phyloP scores from a whole-genome alignment of 2,888 invertebrate species.

The Agapostemon virescens region DNA sequence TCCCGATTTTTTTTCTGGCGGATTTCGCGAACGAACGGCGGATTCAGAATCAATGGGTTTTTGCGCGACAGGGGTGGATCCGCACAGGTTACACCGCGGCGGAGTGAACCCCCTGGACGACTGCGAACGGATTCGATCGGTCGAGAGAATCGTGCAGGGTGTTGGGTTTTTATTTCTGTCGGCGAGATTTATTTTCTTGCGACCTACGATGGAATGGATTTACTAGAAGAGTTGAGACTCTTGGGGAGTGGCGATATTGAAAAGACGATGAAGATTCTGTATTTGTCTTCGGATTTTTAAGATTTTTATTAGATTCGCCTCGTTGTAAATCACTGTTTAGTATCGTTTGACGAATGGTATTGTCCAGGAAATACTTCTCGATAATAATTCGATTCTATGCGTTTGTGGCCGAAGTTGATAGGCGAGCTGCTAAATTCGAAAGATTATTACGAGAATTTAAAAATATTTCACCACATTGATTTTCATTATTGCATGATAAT shows the following conservation, averaged over 20 bases:
- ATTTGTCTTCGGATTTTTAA: neutral
- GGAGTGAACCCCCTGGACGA: neutral
- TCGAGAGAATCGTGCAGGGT: neutral
- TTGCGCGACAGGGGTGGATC: neutral
- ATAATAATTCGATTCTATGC: too few species aligned
- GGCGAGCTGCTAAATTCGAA: too few species aligned
- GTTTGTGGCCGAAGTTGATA: too few species aligned
- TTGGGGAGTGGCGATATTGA: neutral
- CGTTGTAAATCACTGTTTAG: neutral
- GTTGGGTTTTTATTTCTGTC: neutral
- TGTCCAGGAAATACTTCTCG: too few species aligned
- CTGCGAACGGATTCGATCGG: neutral
- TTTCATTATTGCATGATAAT: too few species aligned
- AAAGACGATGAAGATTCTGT: neutral
- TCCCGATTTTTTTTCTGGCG: neutral
- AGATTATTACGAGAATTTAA: too few species aligned
- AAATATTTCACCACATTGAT: too few species aligned
- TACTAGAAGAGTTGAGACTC: neutral
- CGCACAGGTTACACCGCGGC: neutral
- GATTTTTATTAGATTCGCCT: neutral
- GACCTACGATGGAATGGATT: neutral
- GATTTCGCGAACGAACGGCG: slow-evolving; percentile 3
- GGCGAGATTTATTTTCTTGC: neutral
- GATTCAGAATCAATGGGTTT: slow-evolving; percentile 13
- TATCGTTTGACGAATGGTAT: neutral